Conservation (phyloP, 2,113 vertebrate species). For the Halcyon senegalensis region DNA sequence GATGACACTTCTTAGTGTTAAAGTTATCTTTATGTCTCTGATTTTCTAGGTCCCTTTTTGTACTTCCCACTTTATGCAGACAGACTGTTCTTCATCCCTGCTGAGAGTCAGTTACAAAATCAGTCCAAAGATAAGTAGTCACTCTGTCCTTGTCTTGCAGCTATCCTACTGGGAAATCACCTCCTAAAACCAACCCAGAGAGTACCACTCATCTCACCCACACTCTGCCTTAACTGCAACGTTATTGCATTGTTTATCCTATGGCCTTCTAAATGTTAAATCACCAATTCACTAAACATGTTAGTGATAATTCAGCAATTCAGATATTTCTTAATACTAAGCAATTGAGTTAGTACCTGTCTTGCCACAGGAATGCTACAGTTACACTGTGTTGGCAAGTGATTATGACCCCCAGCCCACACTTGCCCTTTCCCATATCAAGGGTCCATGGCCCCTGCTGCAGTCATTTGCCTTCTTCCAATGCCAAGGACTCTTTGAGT, state of each 20-base stretch:
- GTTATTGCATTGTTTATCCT: not conserved
- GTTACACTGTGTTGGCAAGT: not conserved
- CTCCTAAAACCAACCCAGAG: not conserved
- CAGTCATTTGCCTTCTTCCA: not conserved
- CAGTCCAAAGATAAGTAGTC: not conserved
- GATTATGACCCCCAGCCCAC: not conserved
- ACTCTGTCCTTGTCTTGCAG: not conserved
- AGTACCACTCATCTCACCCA: not conserved
- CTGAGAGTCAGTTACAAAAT: not conserved
- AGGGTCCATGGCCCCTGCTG: not conserved
- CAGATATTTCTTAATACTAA: not conserved
- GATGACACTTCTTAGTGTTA: not conserved
- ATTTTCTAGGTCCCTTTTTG: not conserved
- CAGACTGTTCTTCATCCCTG: not conserved
- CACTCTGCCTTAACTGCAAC: not conserved
- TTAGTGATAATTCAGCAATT: not conserved
- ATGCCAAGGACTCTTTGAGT: not conserved
- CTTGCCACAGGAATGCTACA: not conserved
- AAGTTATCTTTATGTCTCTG: not conserved
- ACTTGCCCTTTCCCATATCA: not conserved
- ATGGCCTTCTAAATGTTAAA: not conserved
- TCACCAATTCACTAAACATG: not conserved
- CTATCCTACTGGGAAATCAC: not conserved
- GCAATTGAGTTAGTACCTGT: not conserved
- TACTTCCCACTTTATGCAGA: not conserved